Conservation (phyloP, 2,113 vertebrate species). For the Propithecus coquereli region DNA sequence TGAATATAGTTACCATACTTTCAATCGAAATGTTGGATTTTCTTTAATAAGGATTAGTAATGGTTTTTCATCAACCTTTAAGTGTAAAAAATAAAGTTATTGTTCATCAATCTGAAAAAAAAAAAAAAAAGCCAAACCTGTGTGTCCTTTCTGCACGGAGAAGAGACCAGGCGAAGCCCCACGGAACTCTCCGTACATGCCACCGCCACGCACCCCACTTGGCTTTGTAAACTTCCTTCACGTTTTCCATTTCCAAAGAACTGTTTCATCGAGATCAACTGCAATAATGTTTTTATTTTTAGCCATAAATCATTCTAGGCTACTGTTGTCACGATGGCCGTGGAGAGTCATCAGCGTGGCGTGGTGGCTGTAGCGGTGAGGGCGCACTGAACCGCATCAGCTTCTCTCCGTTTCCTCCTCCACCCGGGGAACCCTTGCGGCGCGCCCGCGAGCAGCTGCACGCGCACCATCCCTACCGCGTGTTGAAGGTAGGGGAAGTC, state of each 20-base stretch:
- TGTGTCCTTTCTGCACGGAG: background rate
- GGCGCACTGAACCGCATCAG: background rate
- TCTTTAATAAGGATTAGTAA: constrained; percentile 36
- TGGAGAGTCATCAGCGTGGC: background rate
- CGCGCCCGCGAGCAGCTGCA: no score
- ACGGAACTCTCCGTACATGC: fast-evolving
- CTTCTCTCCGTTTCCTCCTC: background rate
- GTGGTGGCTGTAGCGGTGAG: background rate
- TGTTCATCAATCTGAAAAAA: constrained; percentile 45
- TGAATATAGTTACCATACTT: constrained; percentile 36
- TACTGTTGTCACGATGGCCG: background rate
- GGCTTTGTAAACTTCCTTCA: background rate
- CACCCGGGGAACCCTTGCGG: fast-evolving
- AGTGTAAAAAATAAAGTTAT: constrained; percentile 70
- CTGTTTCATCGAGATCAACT: background rate
- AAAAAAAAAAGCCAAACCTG: fast-evolving
- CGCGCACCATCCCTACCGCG: background rate
- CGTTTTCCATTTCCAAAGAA: background rate
- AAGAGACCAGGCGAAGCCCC: background rate
- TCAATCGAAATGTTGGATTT: constrained; percentile 51
- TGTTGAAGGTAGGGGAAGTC: background rate
- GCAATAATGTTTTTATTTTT: background rate
- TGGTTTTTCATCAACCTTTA: constrained; percentile 53
- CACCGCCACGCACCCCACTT: fast-evolving
- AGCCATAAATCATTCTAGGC: background rate